Evolutionary conservation across 2,888 invertebrate species (phyloP).

Genomic region (Epistrophella euchroma): DNA sequence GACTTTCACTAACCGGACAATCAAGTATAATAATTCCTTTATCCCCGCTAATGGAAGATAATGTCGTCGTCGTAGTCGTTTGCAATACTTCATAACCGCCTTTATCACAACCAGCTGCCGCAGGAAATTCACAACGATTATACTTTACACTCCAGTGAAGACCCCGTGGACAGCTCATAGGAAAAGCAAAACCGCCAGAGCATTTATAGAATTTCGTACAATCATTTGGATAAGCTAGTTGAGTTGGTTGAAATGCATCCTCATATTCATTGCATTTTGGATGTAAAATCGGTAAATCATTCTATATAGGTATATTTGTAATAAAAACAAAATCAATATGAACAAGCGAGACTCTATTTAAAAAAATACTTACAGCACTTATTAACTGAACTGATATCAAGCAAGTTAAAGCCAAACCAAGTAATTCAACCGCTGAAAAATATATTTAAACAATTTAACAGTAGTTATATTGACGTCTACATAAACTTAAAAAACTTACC

Average conservation of each 20-base stretch:
- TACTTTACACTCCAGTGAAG: slow-evolving; percentile 78
- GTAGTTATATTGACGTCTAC: not conserved
- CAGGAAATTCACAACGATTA: slow-evolving; percentile 80
- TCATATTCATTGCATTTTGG: slow-evolving; percentile 71
- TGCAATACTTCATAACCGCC: not conserved
- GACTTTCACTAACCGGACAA: slow-evolving; percentile 48
- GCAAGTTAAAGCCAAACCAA: not conserved
- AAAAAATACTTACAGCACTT: slow-evolving; percentile 31
- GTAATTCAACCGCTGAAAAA: slow-evolving; percentile 6
- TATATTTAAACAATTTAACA: not conserved
- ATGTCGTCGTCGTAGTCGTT: not conserved
- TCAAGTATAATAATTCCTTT: not conserved
- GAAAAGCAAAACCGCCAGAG: slow-evolving; percentile 77
- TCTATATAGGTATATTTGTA: slow-evolving; percentile 2
- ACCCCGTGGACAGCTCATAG: slow-evolving; percentile 78
- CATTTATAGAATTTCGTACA: slow-evolving; percentile 81
- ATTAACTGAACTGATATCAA: slow-evolving; percentile 20
- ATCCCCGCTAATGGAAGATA: not conserved
- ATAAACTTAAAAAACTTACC: slow-evolving; percentile 28
- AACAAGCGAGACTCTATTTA: not conserved
- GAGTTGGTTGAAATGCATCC: slow-evolving; percentile 78
- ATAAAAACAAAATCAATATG: not conserved
- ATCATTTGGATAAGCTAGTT: slow-evolving; percentile 78
- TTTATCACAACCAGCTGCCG: slow-evolving; percentile 77
- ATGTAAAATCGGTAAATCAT: slow-evolving; percentile 37